A percentile compares a stretch with the other conserved stretches of the same genome.
These are phyloP conservation scores for Myripristis jacobus DNA, from an alignment of 2,797 vertebrate genomes.

Conservation along the genomic window DNA sequence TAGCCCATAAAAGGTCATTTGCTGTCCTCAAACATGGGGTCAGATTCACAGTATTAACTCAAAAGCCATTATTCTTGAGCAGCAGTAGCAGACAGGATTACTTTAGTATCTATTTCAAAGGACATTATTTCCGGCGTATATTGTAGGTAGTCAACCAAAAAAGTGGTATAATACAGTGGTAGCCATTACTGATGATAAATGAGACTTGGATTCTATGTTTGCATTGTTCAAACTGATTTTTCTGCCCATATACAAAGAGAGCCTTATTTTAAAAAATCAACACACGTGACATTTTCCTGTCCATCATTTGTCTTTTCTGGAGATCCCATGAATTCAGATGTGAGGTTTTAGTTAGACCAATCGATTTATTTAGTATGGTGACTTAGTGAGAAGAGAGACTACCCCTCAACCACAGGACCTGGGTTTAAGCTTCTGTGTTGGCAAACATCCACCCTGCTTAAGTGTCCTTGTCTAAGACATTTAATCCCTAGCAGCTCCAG, in stretches of 20 bases:
- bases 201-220: no score
- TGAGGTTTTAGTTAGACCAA: no score
- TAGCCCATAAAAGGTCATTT: constrained; percentile 37
- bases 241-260: not conserved
- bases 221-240: not conserved
- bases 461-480: constrained; percentile 8
- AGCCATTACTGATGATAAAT: no score
- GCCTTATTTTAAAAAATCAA: not conserved
- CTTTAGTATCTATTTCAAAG: not conserved
- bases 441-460: not conserved
- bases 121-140: constrained; percentile 19
- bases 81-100: constrained; percentile 41
- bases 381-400: not conserved
- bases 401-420: not conserved
- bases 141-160: no score
- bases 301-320: no score
- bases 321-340: no score
- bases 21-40: constrained; percentile 22
- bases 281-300: no score
- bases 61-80: constrained; percentile 30
- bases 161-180: no score
- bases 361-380: no score
- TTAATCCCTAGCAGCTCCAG: not conserved
- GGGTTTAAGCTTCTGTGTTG: not conserved
- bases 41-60: constrained; percentile 29